Evolutionary conservation across 1,140 invertebrate species (phyloP), one percentile per base, ranked within the genome.

Genomic region (Habropoda laboriosa): DNA sequence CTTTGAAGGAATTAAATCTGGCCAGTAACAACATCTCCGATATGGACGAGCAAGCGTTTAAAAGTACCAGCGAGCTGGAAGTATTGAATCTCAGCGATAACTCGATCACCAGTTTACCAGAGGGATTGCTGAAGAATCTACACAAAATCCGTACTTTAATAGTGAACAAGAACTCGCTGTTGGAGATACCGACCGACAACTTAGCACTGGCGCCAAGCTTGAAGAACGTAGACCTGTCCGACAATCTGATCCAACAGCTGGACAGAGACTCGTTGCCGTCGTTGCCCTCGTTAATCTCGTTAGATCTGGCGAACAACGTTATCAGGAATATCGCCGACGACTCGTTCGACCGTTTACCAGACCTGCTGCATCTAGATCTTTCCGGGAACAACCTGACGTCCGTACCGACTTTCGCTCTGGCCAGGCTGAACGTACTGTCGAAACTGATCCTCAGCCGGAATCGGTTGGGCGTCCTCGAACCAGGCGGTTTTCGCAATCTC

Each of bases 371-470:
- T 85, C 93, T 98, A 63, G 95, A 97, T 90, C 91, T 98, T 68
- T 96, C 96, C 67, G 95, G 96, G 85, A 97, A 97, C 90, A 97
- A 97, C 92, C 93, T 97, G 85, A 96, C 96, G 76, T 93, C 93
- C 66, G 95, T 97, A 68, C 97, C 97, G 68, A 97, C 96, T 30
- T 93, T 94, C 49, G 94, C 96, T 67, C 91, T 98, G 53, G 94
- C 96, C 8, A 96, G 96, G 92, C 93, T 97, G 86, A 94, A 94
- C 74, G 95, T 96, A 86, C 94, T 98, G 51, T 95, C 94, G 55
- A 94, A 94, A 87, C 94, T 98, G 76, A 95, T 96, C 82, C 92
- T 97, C 78, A 96, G 95, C 87, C 95, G 95, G 53, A 98, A 98
- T 93, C 95, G 95, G 68, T 94, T 98, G 82, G 94, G 93, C 63